Base-by-base conservation (phyloP, 2,888 invertebrate genomes). In the Gymnocheta viridis region DNA sequence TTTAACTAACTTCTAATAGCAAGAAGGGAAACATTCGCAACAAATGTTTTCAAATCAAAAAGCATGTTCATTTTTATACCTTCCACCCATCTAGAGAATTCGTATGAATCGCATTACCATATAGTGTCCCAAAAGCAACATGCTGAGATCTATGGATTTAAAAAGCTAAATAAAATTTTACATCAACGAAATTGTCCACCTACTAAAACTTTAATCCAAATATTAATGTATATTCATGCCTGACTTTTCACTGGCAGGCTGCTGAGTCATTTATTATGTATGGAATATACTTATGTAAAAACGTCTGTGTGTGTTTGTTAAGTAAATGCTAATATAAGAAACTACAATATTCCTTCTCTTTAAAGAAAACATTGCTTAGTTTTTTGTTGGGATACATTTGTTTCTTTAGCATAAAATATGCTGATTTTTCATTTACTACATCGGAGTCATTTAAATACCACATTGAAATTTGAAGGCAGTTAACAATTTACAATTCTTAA, bases 111-210 rank as follows among this genome's bases (percentile, higher is more conserved):
- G 44, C 10, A 54, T 66, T 56, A 56, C 0, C 64, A 64, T 22
- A 64, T n/a, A 54, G 7, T n/a, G n/a, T 19, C 17, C 4, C 22
- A 22, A 22, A 29, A 56, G 72, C 70, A 82, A 27, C 66, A 51
- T 58, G 41, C 70, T 72, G 76, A 29, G 51, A 58, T 66, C 51
- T 60, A 72, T 80, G 70, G 73, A 83, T 76, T 83, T 70, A 58
- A 74, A 80, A 66, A 73, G 27, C 54, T 80, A 66, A 51, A 47
- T 60, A 60, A 72, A 35, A 76, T 80, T 51, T 80, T 80, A 44
- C 58, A 80, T 66, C 76, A 74, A 49, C 49, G 4, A 49, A 67
- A 58, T 58, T 74, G 47, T 70, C 49, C 73, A 19, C 77, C 74
- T 24, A 54, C 51, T 29, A 54, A 64, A 54, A 44, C n/a, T 19